These are phyloP conservation scores for Tragelaphus strepsiceros DNA, from an alignment of 2,113 vertebrate genomes.

Conservation along the genomic window DNA sequence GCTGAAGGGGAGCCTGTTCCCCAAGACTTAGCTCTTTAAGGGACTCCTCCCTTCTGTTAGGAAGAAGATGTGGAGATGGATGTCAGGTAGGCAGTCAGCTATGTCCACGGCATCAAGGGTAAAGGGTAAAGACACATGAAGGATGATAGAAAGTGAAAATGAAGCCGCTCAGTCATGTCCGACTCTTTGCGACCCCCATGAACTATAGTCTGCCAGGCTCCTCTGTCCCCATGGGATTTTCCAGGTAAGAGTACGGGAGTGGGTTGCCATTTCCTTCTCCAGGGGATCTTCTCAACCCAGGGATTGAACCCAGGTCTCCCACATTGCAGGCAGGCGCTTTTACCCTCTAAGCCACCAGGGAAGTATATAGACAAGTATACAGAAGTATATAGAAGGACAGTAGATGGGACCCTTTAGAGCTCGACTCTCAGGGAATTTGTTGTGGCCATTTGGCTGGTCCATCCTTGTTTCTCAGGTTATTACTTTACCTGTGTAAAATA, in stretches of 20 bases:
- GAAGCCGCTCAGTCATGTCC: background rate
- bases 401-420: background rate
- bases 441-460: background rate
- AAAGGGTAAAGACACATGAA: background rate
- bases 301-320: background rate
- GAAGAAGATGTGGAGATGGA: background rate
- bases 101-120: accelerated
- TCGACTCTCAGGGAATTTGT: background rate
- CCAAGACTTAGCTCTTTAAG: background rate
- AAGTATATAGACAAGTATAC: background rate
- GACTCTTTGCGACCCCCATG: background rate
- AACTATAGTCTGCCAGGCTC: background rate
- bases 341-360: background rate
- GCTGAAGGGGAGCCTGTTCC: background rate
- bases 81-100: accelerated
- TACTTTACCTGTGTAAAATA: background rate
- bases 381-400: background rate
- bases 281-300: background rate
- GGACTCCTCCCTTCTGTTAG: background rate
- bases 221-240: background rate
- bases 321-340: background rate
- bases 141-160: background rate
- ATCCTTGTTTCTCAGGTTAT: background rate
- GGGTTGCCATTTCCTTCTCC: background rate
- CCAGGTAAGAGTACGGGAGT: background rate